Base-by-base conservation (phyloP, 2,113 vertebrate species). In the Calyptommatus sinebrachiatus region DNA sequence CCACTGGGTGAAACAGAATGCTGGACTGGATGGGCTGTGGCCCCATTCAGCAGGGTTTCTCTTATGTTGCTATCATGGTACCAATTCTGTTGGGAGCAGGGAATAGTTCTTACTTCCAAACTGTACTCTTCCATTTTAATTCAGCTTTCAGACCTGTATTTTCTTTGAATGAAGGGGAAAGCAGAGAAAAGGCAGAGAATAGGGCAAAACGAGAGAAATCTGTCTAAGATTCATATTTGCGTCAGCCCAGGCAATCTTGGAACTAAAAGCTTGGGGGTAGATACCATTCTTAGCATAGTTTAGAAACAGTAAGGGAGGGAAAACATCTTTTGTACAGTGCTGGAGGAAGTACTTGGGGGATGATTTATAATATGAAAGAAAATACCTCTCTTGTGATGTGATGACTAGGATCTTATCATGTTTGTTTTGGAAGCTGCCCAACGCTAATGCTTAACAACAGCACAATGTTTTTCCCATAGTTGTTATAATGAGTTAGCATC, bases 381-480 rank as follows among this genome's bases (percentile, higher is more conserved):
- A 89, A 89, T 0, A 0, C 18, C 76, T 87, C 86, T 88, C 85
- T 87, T 84, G 74, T 88, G 79, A 85, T 69, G 28, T n/a, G 79
- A 86, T 72, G 45, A 45, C 87, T 16, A 74, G 28, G 29, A 81
- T 50, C 88, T 89, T 89, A 77, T 80, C 26, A 80, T 9, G 45
- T 85, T 91, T 92, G 28, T 80, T 83, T 77, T 91, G 89, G 86
- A 90, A 76, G 1, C 48, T 84, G 85, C 82, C 81, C 86, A 89
- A 77, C 57, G 80, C 24, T 77, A 84, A 26, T 66, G 46, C 31
- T 31, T 53, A 83, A 11, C 74, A 90, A 61, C 67, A 86, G 22
- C 45, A 70, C 8, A 26, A 10, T 12, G 71, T 78, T 77, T n/a
- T 68, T 63, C 61, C 60, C 62, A 62, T 48, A 68, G 12, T 46